phyloP scores from a whole-genome alignment of 2,113 vertebrate genomes.

The Mixornis gularis region DNA sequence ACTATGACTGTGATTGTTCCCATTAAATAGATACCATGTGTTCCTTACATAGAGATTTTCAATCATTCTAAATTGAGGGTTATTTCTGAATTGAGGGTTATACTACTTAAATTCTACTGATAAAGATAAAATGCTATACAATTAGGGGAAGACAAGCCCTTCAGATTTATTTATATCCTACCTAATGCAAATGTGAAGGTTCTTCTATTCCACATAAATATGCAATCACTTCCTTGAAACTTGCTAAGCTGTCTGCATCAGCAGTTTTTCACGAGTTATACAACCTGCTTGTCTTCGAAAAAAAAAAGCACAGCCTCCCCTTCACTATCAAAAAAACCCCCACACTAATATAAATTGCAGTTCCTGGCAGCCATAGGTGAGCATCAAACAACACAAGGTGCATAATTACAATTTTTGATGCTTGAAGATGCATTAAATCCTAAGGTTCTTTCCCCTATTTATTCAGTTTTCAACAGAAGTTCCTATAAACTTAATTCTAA shows the following conservation, averaged over 20 bases:
- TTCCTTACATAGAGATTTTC: neutral
- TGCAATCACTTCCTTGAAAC: constrained; percentile 19
- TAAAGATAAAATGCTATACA: neutral
- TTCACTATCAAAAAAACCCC: neutral
- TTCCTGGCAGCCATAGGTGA: neutral
- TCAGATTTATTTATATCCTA: constrained; percentile 38
- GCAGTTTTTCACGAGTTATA: constrained; percentile 29
- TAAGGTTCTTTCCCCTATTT: neutral
- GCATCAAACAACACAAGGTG: neutral
- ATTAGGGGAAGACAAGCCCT: neutral
- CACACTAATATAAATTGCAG: neutral
- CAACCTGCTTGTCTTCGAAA: neutral
- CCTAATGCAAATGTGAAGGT: constrained; percentile 20
- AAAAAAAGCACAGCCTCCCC: neutral
- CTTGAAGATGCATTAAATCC: neutral
- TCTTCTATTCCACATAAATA: constrained; percentile 36
- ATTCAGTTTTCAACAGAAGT: neutral
- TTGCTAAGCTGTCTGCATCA: constrained; percentile 28
- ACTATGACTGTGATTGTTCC: neutral
- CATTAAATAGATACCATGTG: neutral
- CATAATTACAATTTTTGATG: neutral
- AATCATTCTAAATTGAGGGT: neutral
- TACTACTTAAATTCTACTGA: neutral
- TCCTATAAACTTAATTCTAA: neutral
- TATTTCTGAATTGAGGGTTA: neutral